Percentiles rank a stretch among this genome's conserved stretches.
These are phyloP conservation scores for Sialia sialis DNA, from an alignment of 2,113 vertebrate species.

Conservation along the genomic window DNA sequence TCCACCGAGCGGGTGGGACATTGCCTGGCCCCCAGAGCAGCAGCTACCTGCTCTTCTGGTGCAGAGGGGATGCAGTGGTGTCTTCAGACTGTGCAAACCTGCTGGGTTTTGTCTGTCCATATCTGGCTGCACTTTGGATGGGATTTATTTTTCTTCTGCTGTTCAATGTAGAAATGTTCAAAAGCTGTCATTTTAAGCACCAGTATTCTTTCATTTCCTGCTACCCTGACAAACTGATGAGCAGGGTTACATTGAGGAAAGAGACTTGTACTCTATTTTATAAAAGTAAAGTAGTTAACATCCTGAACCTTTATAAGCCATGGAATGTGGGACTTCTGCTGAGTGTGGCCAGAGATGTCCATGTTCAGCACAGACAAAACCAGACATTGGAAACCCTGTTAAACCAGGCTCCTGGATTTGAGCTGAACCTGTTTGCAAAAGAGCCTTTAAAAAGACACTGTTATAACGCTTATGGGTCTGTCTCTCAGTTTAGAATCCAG, in stretches of 20 bases:
- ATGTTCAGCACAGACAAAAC: neutral
- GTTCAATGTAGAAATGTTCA: neutral
- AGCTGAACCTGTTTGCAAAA: neutral
- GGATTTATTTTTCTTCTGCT: neutral
- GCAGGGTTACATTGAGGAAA: neutral
- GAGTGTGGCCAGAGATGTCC: neutral
- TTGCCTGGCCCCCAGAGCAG: neutral
- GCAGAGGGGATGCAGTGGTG: neutral
- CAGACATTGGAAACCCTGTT: neutral
- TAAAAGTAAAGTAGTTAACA: neutral
- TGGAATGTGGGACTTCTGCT: neutral
- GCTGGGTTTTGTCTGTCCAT: fast-evolving
- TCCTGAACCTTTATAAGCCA: neutral
- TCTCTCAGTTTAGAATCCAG: neutral
- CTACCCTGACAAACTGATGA: neutral
- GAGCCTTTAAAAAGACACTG: neutral
- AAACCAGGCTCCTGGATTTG: neutral
- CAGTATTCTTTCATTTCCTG: neutral
- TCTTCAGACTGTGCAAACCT: neutral
- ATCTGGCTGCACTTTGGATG: neutral
- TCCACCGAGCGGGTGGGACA: neutral
- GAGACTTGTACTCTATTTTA: neutral
- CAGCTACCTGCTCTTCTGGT: neutral
- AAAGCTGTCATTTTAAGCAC: neutral
- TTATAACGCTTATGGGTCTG: neutral